These are phyloP conservation scores for Polyergus mexicanus DNA, from an alignment of 1,140 invertebrate species.

Conservation along the genomic window DNA sequence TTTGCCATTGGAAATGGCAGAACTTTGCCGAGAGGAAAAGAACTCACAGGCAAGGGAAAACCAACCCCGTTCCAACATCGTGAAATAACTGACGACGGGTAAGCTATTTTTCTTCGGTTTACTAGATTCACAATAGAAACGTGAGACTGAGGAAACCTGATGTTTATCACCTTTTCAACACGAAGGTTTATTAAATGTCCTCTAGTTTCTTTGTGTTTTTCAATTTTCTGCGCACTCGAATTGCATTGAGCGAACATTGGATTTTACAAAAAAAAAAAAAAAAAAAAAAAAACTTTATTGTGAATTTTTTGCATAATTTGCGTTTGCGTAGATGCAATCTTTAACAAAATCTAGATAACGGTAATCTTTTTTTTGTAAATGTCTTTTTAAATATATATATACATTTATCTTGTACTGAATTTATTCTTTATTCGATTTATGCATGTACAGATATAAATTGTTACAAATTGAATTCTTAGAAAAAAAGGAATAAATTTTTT, in stretches of 20 bases:
- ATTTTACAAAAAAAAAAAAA: slow-evolving; percentile 25
- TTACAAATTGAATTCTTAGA: not conserved
- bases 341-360: not conserved
- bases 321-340: not conserved
- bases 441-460: not conserved
- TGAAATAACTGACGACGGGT: slow-evolving; percentile 63
- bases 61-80: slow-evolving; percentile 26
- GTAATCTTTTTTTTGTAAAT: not conserved
- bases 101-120: slow-evolving; percentile 60
- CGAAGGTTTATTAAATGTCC: slow-evolving; percentile 49
- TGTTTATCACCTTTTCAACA: slow-evolving; percentile 55
- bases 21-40: slow-evolving; percentile 55
- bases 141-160: slow-evolving; percentile 52
- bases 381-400: not conserved
- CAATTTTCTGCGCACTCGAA: not conserved
- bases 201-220: not conserved
- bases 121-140: slow-evolving; percentile 60
- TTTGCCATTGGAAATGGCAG: slow-evolving; percentile 53
- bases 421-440: not conserved
- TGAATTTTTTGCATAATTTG: not conserved
- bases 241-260: slow-evolving; percentile 25
- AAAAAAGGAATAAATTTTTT: not conserved
- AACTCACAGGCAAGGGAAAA: slow-evolving; percentile 62
- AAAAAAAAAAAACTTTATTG: not conserved
- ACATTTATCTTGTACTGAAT: not conserved